A percentile compares a stretch with the other conserved stretches of the same genome.
Conservation (phyloP, 2,797 vertebrate genomes). For the Perdix hodgsoniae region DNA sequence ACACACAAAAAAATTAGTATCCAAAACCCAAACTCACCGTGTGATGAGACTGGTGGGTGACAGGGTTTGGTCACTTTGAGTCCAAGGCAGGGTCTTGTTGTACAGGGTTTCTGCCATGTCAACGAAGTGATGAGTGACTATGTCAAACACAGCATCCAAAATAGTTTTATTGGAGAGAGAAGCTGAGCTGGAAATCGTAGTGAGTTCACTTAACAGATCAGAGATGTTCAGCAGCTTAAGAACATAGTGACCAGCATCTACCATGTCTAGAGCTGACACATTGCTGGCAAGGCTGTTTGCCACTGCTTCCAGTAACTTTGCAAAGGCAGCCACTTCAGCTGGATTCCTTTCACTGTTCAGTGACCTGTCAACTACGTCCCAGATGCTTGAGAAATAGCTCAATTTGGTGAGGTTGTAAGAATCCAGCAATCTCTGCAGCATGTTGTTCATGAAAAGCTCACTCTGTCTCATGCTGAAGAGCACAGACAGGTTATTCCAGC, state of each 20-base stretch:
- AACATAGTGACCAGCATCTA: neutral
- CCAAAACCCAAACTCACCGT: slow-evolving; percentile 70
- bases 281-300: neutral
- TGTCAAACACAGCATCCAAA: slow-evolving; percentile 18
- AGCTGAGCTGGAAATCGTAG: neutral
- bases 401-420: neutral
- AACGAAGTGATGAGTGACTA: neutral
- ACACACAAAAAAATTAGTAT: neutral
- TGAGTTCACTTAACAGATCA: slow-evolving; percentile 26
- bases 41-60: slow-evolving; percentile 75
- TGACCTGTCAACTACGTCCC: slow-evolving; percentile 10
- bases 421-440: neutral
- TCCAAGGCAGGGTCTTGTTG: slow-evolving; percentile 58
- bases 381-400: neutral
- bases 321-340: neutral
- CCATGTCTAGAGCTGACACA: slow-evolving; percentile 9
- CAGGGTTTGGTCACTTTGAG: slow-evolving; percentile 23
- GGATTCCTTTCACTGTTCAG: neutral
- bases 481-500: neutral
- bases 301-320: slow-evolving; percentile 33
- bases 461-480: neutral
- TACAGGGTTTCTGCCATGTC: slow-evolving; percentile 42
- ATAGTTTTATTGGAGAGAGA: neutral
- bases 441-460: neutral
- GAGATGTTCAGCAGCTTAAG: slow-evolving; percentile 10